These are phyloP conservation scores for Jaculus jaculus DNA, from an alignment of 2,113 vertebrate species.

Conservation along the genomic window DNA sequence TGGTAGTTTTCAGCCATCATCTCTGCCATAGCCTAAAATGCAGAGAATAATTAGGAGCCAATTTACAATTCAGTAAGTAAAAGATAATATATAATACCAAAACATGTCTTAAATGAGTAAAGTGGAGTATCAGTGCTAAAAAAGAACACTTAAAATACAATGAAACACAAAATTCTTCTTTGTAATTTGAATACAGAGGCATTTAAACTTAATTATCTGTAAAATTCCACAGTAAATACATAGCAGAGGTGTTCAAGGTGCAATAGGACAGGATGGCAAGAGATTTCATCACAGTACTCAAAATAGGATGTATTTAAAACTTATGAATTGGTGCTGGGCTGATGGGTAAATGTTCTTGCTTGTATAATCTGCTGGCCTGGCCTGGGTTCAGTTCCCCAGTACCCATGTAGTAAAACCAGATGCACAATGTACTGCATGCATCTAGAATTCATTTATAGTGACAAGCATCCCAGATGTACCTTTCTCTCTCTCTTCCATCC, in stretches of 20 bases:
- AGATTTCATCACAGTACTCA: not conserved
- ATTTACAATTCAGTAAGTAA: not conserved
- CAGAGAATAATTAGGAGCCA: slow-evolving; percentile 45
- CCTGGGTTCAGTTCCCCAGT: too few relatives aligned
- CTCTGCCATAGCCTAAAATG: slow-evolving; percentile 94
- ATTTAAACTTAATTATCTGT: not conserved
- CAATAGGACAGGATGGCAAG: not conserved
- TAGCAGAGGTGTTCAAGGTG: not conserved
- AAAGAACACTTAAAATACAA: not conserved
- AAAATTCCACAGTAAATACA: not conserved
- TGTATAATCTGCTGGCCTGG: too few relatives aligned
- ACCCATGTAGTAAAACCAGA: too few relatives aligned
- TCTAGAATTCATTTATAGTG: too few relatives aligned
- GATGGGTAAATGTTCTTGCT: too few relatives aligned
- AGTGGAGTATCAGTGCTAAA: not conserved
- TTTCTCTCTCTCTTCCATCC: too few relatives aligned
- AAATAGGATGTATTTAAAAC: not conserved
- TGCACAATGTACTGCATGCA: too few relatives aligned
- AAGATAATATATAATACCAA: not conserved
- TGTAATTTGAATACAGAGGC: not conserved
- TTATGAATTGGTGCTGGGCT: too few relatives aligned
- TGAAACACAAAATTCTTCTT: not conserved
- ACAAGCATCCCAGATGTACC: too few relatives aligned
- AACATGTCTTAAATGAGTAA: not conserved
- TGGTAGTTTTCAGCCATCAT: slow-evolving; percentile 98